Evolutionary conservation across 1,140 invertebrate genomes (phyloP).

Genomic region (Aphelenchoides fujianensis): DNA sequence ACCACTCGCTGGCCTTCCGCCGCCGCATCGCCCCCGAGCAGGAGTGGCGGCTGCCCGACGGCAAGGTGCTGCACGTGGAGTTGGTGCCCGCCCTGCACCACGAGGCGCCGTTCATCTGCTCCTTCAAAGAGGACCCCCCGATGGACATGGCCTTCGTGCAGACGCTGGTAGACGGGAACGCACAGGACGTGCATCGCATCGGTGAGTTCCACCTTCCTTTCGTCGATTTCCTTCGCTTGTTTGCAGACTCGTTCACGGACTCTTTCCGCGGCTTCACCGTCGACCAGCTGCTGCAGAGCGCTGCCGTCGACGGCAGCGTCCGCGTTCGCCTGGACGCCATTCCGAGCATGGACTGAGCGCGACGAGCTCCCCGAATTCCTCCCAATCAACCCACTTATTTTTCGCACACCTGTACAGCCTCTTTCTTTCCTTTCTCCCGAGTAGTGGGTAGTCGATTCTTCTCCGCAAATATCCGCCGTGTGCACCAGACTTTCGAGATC

Average conservation of each 20-base stretch:
- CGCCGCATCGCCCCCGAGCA: not conserved
- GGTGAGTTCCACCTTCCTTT: too few species aligned
- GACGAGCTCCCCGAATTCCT: too few species aligned
- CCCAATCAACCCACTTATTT: too few species aligned
- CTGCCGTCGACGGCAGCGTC: not conserved
- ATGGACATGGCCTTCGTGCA: conserved; percentile 5
- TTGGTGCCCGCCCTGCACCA: not conserved
- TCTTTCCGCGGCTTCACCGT: conserved; percentile 1
- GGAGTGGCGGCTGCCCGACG: not conserved
- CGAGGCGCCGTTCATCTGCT: conserved; percentile 2
- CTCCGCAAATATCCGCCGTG: too few species aligned
- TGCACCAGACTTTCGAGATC: too few species aligned
- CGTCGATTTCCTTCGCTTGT: not conserved
- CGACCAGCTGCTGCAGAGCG: conserved; percentile 12
- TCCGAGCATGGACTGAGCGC: conserved; percentile 8
- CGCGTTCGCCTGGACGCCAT: not conserved
- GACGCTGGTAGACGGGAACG: conserved; percentile 6
- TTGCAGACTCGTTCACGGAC: conserved; percentile 9
- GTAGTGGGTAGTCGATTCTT: too few species aligned
- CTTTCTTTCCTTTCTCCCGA: too few species aligned
- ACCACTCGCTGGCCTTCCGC: not conserved
- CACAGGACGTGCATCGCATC: not conserved
- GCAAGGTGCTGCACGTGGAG: not conserved
- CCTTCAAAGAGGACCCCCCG: not conserved
- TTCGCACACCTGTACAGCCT: too few species aligned